phyloP scores from a whole-genome alignment of 1,140 invertebrate species.

The Rhopalosiphum maidis region DNA sequence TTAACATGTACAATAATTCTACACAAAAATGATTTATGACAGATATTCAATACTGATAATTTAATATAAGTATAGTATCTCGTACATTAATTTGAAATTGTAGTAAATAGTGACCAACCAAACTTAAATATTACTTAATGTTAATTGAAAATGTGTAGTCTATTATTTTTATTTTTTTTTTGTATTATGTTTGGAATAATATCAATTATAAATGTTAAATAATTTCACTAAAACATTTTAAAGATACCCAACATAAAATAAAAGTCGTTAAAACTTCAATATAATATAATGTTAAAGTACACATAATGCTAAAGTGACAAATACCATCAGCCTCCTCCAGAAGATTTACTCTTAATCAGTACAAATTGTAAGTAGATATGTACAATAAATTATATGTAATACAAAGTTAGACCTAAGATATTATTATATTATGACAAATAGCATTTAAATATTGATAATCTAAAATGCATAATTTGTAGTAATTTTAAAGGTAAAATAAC shows the following conservation, averaged over 20 bases:
- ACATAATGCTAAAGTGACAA: background rate
- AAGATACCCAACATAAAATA: background rate
- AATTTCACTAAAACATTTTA: background rate
- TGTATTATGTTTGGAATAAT: background rate
- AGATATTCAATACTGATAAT: background rate
- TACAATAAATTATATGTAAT: background rate
- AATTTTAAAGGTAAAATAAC: background rate
- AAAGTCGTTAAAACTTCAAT: background rate
- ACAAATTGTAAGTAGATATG: background rate
- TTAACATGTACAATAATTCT: background rate
- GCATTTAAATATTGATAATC: background rate
- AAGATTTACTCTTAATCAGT: background rate
- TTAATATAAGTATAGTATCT: background rate
- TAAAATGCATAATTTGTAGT: background rate
- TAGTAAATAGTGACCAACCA: background rate
- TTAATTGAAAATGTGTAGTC: background rate
- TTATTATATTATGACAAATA: background rate
- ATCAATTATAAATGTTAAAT: background rate
- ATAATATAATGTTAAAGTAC: background rate
- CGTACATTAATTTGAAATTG: background rate
- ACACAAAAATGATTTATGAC: background rate
- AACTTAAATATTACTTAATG: background rate
- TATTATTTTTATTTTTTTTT: background rate
- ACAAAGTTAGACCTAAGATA: background rate
- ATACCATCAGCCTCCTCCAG: background rate